Conservation (phyloP, 2,113 vertebrate genomes). For the Vimba vimba region DNA sequence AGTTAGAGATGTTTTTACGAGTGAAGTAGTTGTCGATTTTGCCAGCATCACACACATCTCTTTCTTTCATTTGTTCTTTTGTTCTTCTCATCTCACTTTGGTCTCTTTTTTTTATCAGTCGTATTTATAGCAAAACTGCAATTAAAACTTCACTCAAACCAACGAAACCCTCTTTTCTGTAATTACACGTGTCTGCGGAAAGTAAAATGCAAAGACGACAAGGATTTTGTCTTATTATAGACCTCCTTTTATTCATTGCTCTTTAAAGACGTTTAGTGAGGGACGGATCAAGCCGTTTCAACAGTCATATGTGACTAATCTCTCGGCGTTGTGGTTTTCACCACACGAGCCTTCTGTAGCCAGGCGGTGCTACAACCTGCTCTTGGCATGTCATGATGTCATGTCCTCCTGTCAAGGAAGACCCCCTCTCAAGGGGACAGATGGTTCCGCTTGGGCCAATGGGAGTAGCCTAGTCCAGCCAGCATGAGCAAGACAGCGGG, state of each 20-base stretch:
- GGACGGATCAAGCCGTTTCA: not conserved
- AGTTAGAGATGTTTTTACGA: not conserved
- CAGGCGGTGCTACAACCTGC: constrained; percentile 27
- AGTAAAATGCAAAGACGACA: not conserved
- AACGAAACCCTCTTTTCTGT: not conserved
- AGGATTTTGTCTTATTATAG: constrained; percentile 2
- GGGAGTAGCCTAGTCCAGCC: constrained; percentile 32
- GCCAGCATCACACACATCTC: not conserved
- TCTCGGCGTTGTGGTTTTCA: constrained; percentile 1
- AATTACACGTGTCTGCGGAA: not conserved
- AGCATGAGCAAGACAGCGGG: constrained; percentile 46
- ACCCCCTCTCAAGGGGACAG: constrained; percentile 50
- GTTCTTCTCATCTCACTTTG: not conserved
- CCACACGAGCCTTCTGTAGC: not conserved
- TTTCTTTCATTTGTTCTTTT: not conserved
- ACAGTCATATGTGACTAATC: constrained; percentile 29
- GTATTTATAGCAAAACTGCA: constrained; percentile 24
- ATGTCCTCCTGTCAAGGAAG: constrained; percentile 53
- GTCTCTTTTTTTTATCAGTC: not conserved
- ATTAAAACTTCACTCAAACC: constrained; percentile 20
- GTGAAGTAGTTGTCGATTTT: not conserved
- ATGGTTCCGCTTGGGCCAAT: constrained; percentile 41
- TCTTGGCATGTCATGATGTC: constrained; percentile 51
- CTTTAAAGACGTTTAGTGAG: not conserved
- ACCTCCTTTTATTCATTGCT: not conserved